A percentile compares a stretch with the other conserved stretches of the same genome.
Evolutionary conservation across 1,140 invertebrate species (phyloP).

Genomic region (Drosophila nasuta): DNA sequence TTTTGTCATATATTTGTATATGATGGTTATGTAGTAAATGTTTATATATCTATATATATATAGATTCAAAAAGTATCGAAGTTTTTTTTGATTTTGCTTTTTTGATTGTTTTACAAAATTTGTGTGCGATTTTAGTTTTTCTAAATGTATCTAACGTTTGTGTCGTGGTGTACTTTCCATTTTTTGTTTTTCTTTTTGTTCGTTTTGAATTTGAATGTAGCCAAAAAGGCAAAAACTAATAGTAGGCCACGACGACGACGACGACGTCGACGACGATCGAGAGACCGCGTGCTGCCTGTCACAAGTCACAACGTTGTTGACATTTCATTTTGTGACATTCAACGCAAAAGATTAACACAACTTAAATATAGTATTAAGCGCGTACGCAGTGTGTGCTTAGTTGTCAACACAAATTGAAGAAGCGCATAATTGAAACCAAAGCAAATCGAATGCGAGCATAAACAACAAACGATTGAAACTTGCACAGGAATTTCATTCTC

Average conservation of each 20-base stretch:
- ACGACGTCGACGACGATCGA: too few relatives aligned
- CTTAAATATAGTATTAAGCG: slow-evolving; percentile 1
- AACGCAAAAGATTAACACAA: slow-evolving; percentile 11
- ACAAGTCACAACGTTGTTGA: slow-evolving; percentile 19
- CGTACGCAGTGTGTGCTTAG: neutral
- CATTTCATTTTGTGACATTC: slow-evolving; percentile 24
- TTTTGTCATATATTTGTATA: slow-evolving; percentile 1
- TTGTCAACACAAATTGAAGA: neutral
- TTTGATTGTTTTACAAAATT: slow-evolving; percentile 29
- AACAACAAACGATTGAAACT: neutral
- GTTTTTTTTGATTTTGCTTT: slow-evolving; percentile 13
- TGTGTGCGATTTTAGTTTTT: slow-evolving; percentile 8
- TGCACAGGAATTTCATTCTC: too few relatives aligned
- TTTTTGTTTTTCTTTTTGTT: too few relatives aligned
- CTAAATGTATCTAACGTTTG: too few relatives aligned
- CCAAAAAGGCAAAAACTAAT: too few relatives aligned
- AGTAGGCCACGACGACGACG: slow-evolving; percentile 28
- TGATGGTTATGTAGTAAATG: slow-evolving; percentile 10
- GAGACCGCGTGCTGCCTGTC: slow-evolving; percentile 69
- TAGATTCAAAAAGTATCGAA: slow-evolving; percentile 5
- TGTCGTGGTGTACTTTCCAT: too few relatives aligned
- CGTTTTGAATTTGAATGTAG: too few relatives aligned
- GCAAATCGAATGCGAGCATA: neutral
- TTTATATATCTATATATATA: slow-evolving; percentile 13
- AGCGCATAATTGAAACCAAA: neutral